Percentiles rank a stretch among this genome's conserved stretches.
Evolutionary conservation across 2,888 invertebrate genomes (phyloP).

Genomic region (Bombylius major): DNA sequence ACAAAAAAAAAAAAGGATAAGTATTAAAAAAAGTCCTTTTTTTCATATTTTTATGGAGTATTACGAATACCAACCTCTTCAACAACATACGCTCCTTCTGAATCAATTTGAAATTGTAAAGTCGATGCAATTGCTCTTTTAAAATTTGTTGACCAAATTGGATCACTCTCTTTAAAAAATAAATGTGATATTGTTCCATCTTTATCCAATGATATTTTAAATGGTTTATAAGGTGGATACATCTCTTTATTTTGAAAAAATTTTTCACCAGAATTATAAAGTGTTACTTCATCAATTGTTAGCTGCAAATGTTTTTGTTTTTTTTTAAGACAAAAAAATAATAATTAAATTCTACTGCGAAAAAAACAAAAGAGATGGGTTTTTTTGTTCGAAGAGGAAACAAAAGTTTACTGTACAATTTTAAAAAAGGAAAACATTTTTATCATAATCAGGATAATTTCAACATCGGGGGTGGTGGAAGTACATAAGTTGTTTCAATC

Average conservation of each 20-base stretch:
- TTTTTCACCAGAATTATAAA: conserved; percentile 35
- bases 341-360: neutral
- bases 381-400: neutral
- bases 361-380: neutral
- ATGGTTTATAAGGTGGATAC: conserved; percentile 36
- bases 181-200: conserved; percentile 32
- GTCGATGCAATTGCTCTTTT: conserved; percentile 53
- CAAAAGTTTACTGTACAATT: too few relatives aligned
- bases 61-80: conserved; percentile 26
- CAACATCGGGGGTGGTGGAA: too few relatives aligned
- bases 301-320: conserved; percentile 21
- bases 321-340: neutral
- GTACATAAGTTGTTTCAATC: too few relatives aligned
- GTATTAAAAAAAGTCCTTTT: conserved; percentile 4
- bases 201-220: conserved; percentile 27
- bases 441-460: too few relatives aligned
- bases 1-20: neutral
- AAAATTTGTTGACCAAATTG: conserved; percentile 53
- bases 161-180: conserved; percentile 39
- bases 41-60: too few relatives aligned
- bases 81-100: conserved; percentile 35
- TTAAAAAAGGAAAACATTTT: too few relatives aligned
- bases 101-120: conserved; percentile 44
- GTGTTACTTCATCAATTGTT: conserved; percentile 33
- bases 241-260: conserved; percentile 36